phyloP scores from a whole-genome alignment of 2,888 invertebrate species.

The Acanthosoma haemorrhoidale region DNA sequence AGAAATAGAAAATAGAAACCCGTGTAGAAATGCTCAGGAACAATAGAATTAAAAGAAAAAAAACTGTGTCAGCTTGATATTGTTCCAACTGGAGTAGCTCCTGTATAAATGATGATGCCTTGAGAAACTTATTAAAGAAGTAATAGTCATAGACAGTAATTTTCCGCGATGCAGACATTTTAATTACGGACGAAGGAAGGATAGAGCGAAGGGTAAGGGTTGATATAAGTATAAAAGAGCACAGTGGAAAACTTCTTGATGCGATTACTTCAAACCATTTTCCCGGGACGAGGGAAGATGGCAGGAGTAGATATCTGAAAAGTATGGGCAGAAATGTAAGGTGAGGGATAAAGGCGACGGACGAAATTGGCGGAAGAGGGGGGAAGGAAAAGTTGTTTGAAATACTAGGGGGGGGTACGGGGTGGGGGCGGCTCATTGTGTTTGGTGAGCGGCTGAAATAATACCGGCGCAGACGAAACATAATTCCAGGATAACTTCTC shows the following conservation, averaged over 20 bases:
- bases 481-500: conserved; percentile 11
- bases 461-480: conserved; percentile 5
- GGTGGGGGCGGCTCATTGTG: background rate
- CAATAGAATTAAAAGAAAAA: too few relatives aligned
- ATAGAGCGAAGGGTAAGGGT: too few relatives aligned
- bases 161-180: too few relatives aligned
- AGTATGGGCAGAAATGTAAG: conserved; percentile 12
- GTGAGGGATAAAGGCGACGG: conserved; percentile 15
- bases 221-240: background rate
- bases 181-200: too few relatives aligned
- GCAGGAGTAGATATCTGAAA: conserved; percentile 1
- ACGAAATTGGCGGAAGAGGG: conserved; percentile 13
- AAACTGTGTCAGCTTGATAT: too few relatives aligned
- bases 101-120: too few relatives aligned
- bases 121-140: too few relatives aligned
- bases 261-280: background rate
- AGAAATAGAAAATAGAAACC: too few relatives aligned
- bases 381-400: conserved; percentile 11
- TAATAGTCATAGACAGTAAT: too few relatives aligned
- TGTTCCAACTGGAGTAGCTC: too few relatives aligned
- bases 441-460: conserved; percentile 7
- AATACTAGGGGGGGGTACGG: too few relatives aligned
- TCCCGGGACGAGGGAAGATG: conserved; percentile 5
- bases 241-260: conserved; percentile 5
- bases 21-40: too few relatives aligned